Evolutionary conservation across 2,797 vertebrate genomes (phyloP).

Genomic region (Agapornis canus): DNA sequence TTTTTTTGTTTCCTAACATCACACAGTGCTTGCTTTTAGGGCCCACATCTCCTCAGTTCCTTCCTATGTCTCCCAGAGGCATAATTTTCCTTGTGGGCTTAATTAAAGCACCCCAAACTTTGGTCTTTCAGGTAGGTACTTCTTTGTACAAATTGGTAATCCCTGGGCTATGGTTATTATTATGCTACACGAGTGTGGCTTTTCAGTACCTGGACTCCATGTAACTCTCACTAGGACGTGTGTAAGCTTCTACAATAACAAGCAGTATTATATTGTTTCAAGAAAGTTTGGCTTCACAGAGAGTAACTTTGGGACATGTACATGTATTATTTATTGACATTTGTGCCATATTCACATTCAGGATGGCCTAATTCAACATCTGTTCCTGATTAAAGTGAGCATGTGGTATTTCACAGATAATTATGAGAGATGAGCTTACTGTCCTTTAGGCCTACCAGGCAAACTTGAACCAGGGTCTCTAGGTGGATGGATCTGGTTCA

Average conservation of each 20-base stretch:
- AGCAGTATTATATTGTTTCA: background rate
- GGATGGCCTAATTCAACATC: constrained; percentile 15
- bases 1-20: background rate
- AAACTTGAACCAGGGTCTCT: background rate
- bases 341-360: background rate
- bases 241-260: background rate
- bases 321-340: background rate
- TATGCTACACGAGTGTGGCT: background rate
- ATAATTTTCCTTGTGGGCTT: background rate
- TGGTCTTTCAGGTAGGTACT: background rate
- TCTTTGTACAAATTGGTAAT: background rate
- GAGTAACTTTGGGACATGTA: background rate
- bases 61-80: background rate
- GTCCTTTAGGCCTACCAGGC: background rate
- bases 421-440: background rate
- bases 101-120: background rate
- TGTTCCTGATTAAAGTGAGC: constrained; percentile 13
- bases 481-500: background rate
- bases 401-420: constrained; percentile 29
- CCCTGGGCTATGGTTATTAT: background rate
- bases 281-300: background rate
- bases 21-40: background rate
- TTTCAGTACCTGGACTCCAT: background rate
- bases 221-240: background rate
- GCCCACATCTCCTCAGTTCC: background rate